phyloP scores from a whole-genome alignment of 2,113 vertebrate genomes.

The Zapornia atra region DNA sequence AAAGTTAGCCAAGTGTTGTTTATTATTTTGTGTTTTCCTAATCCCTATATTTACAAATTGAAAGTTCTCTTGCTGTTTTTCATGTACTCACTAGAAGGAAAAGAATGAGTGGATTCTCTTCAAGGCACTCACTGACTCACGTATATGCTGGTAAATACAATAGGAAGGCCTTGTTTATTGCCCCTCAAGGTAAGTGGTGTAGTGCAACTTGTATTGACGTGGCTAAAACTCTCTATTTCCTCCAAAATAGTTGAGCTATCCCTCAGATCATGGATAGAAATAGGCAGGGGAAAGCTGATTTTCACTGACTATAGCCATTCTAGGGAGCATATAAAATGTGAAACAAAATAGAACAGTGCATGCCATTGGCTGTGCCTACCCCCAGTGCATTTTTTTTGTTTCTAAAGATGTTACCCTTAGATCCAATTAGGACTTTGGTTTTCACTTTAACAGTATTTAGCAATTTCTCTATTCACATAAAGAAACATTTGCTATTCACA shows the following conservation, averaged over 20 bases:
- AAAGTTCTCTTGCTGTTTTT: not conserved
- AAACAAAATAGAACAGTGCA: not conserved
- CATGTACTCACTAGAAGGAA: not conserved
- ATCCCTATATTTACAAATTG: not conserved
- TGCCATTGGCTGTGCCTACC: not conserved
- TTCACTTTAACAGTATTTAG: not conserved
- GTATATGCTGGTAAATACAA: not conserved
- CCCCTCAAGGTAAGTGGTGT: fast-evolving
- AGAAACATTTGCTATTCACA: not conserved
- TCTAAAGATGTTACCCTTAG: not conserved
- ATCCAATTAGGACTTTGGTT: not conserved
- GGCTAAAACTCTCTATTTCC: not conserved
- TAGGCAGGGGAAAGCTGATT: not conserved
- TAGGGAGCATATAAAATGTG: not conserved
- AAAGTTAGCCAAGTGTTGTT: not conserved
- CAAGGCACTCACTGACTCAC: not conserved
- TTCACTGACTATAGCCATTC: fast-evolving
- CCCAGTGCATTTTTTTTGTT: not conserved
- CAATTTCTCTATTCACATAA: not conserved
- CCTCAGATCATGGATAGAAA: not conserved
- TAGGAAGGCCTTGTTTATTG: not conserved
- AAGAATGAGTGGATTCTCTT: not conserved
- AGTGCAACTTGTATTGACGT: fast-evolving
- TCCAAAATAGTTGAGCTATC: not conserved
- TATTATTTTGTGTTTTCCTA: not conserved